A percentile compares a stretch with the other conserved stretches of the same genome.
Conservation (phyloP, 2,888 invertebrate genomes). For the Thera britannica region DNA sequence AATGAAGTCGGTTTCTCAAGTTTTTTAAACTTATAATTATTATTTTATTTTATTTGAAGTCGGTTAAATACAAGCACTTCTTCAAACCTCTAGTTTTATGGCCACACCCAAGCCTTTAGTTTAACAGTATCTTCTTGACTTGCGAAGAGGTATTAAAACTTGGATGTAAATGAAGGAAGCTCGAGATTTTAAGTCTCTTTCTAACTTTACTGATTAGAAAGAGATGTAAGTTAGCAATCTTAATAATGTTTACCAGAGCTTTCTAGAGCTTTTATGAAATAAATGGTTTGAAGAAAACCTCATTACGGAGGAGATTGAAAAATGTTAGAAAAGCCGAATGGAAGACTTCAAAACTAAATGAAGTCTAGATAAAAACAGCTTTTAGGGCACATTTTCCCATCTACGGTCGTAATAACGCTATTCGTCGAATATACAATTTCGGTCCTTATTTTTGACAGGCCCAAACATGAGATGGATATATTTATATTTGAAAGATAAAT, state of each 20-base stretch:
- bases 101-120: constrained; percentile 51
- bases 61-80: no score
- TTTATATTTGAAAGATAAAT: no score
- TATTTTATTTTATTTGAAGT: no score
- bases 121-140: constrained; percentile 53
- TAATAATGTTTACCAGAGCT: constrained; percentile 15
- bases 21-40: no score
- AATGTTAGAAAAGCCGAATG: neutral
- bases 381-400: no score
- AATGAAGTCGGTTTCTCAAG: no score
- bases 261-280: constrained; percentile 11
- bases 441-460: no score
- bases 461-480: no score
- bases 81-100: neutral
- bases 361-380: neutral
- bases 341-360: neutral
- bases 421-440: no score
- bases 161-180: constrained; percentile 56
- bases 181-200: constrained; percentile 42
- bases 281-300: constrained; percentile 3
- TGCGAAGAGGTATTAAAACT: constrained; percentile 54
- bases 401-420: no score
- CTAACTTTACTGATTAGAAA: constrained; percentile 40
- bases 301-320: neutral
- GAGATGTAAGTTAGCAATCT: constrained; percentile 28